Evolutionary conservation across 2,113 vertebrate species (phyloP).

Genomic region (Chauna torquata): DNA sequence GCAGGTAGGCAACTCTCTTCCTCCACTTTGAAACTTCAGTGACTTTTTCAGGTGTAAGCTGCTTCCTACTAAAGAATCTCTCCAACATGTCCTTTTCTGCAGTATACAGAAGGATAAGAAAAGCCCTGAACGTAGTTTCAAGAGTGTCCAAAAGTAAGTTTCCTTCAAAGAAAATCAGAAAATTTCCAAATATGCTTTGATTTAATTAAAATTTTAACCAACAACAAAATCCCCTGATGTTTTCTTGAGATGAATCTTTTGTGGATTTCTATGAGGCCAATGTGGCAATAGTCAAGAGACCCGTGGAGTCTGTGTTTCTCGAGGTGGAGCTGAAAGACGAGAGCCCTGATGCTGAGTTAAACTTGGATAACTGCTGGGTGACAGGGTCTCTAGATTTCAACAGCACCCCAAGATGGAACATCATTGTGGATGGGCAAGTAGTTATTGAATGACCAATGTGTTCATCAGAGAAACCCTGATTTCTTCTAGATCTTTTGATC

Average conservation of each 20-base stretch:
- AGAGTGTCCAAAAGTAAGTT: constrained; percentile 62
- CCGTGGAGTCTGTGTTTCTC: background rate
- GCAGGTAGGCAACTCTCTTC: constrained; percentile 2
- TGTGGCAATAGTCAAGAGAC: background rate
- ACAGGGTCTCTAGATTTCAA: background rate
- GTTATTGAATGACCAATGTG: background rate
- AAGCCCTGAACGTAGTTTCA: constrained; percentile 37
- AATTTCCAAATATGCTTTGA: background rate
- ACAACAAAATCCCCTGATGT: background rate
- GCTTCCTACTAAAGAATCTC: background rate
- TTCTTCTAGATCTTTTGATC: background rate
- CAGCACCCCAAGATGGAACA: constrained; percentile 9
- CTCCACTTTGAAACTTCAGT: background rate
- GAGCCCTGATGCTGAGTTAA: background rate
- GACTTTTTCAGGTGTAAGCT: background rate
- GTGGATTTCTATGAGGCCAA: background rate
- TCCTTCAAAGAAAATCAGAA: background rate
- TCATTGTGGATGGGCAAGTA: constrained; percentile 43
- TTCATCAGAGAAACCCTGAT: background rate
- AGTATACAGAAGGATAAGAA: constrained; percentile 38
- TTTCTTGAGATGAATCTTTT: constrained; percentile 31
- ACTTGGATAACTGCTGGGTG: constrained; percentile 51
- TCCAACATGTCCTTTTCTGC: background rate
- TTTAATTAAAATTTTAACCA: background rate
- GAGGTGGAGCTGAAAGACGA: constrained; percentile 29